Evolutionary conservation across 2,888 invertebrate genomes (phyloP), one percentile per base, ranked within the genome.

Genomic region (Heliconius sara): DNA sequence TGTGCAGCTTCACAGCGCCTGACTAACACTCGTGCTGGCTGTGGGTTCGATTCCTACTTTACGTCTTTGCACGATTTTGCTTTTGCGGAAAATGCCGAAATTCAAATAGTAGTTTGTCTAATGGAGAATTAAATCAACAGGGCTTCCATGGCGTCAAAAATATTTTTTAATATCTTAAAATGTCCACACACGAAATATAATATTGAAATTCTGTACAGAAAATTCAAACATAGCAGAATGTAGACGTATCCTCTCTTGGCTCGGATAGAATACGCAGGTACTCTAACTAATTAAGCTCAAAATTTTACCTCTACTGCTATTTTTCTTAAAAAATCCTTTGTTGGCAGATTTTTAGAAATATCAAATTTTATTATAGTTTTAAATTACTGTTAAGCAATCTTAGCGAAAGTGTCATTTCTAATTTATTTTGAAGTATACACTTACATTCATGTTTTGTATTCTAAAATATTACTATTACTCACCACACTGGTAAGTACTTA

Each of bases 281-380:
- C 67, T 68, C n/a, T 12, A 68, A 68, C 1, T 39, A 25, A 39
- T n/a, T 68, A 43, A 43, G 43, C 43, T 43, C 25, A 2, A 43
- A 43, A n/a, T 68, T 68, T n/a, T 68, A 19, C 25, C 65, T 68
- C 12, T 10, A 9, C n/a, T 68, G 39, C n/a, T 68, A 68, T 68
- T 68, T 67, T 39, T 39, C 10, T 10, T 34, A 30, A 34, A 30
- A 34, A 7, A 13, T n/a, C 3, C 13, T n/a, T 34, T 34, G 10
- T 39, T n/a, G 39, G 68, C 68, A 43, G 68, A 25, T 68, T 68
- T 68, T 25, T 68, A 68, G 13, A 34, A 67, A 34, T 3, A 1
- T 66, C 10, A 0, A 10, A 1, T 39, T 39, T 39, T 39, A 2
- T 10, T 39, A 9, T 39, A 39, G 2, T 39, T 47, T 13, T 47